Base-by-base conservation (phyloP, 2,797 vertebrate species). In the Gadopsis marmoratus region DNA sequence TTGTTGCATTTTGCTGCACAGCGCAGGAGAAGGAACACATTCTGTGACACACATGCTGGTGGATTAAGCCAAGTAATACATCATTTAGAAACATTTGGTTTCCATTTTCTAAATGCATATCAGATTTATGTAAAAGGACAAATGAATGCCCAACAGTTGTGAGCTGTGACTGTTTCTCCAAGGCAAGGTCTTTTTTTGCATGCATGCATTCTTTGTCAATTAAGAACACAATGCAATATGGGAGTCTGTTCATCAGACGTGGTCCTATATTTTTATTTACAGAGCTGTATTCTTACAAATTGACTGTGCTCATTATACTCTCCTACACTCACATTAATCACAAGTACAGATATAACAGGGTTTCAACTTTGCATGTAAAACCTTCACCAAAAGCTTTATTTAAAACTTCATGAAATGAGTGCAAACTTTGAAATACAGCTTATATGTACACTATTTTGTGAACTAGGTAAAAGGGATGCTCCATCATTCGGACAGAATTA, bases 81-180 rank as follows among this genome's bases (percentile, higher is more conserved):
- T 85, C 63, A 78, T 55, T 59, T 43, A 55, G 53, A 74, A 86
- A 78, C 88, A 90, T 91, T 89, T 91, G 88, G 73, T 84, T 89
- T 73, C n/a, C 53, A 88, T 92, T 86, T 65, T 10, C 63, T 58
- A 71, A 80, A 88, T 77, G 68, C 63, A 76, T 41, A 72, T 82
- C 68, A 87, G 77, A 84, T 83, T 71, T 17, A 70, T 45, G 37
- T 66, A 47, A 71, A 71, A 67, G 54, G 59, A 83, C 64, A 69
- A 67, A 79, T 56, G 66, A 73, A 70, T 53, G 58, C 45, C 59
- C 50, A 39, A 43, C 71, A 74, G 56, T 67, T 79, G 71, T 62
- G 60, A 70, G 56, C 51, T 71, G 41, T 17, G 64, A 79, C 39
- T 71, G 51, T 17, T 21, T 76, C 64, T 51, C 7, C 2, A 16